These are phyloP conservation scores for Netelia fuscicornis DNA, from an alignment of 2,888 invertebrate genomes.

Conservation along the genomic window DNA sequence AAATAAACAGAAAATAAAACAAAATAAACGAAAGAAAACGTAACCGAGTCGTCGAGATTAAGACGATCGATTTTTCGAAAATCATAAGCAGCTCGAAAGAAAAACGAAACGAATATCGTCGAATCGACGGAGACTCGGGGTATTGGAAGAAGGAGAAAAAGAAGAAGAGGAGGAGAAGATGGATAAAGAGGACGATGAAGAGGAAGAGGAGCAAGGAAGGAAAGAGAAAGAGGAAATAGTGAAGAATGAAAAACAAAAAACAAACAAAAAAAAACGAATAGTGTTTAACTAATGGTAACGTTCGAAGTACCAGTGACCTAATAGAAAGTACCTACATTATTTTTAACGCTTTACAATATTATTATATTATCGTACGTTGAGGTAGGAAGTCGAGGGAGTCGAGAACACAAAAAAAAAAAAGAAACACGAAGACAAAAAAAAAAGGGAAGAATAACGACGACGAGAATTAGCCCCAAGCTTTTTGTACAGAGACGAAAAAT, in stretches of 20 bases:
- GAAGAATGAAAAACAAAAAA: constrained; percentile 20
- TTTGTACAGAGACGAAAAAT: constrained; percentile 66
- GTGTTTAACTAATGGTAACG: constrained; percentile 71
- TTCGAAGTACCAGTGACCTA: constrained; percentile 78
- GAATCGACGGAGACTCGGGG: not conserved
- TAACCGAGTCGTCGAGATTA: too few relatives aligned
- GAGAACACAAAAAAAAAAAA: constrained; percentile 15
- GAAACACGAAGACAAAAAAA: not conserved
- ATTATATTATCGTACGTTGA: constrained; percentile 65
- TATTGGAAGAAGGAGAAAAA: not conserved
- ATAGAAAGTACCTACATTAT: constrained; percentile 77
- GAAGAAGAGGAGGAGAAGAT: constrained; percentile 1
- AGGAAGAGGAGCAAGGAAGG: constrained; percentile 9
- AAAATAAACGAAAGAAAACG: too few relatives aligned
- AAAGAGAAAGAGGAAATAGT: constrained; percentile 7
- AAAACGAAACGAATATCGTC: not conserved
- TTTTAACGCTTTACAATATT: constrained; percentile 76
- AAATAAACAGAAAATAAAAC: constrained; percentile 2
- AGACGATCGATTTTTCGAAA: too few relatives aligned
- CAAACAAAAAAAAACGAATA: constrained; percentile 28
- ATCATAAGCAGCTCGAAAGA: too few relatives aligned
- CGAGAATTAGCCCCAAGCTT: constrained; percentile 19
- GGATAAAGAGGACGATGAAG: constrained; percentile 16
- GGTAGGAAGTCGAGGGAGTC: constrained; percentile 55
- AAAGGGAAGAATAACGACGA: not conserved